phyloP scores from a whole-genome alignment of 2,113 vertebrate genomes.

The Addax nasomaculatus region DNA sequence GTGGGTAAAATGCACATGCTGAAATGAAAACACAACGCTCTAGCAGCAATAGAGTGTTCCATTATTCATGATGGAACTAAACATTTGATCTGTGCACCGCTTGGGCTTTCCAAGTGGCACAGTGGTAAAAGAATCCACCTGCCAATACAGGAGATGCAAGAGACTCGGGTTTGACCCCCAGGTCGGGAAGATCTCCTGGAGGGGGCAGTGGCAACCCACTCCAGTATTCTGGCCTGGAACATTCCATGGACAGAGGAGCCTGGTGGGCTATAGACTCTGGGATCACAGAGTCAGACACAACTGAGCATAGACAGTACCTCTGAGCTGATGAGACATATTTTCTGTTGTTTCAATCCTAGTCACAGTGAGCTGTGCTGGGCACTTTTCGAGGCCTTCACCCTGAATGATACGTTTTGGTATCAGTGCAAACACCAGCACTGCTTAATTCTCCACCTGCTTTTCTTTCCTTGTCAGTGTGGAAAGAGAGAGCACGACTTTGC shows the following conservation, averaged over 20 bases:
- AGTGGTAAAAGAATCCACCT: background rate
- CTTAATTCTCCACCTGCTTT: background rate
- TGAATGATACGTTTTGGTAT: background rate
- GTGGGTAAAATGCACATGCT: background rate
- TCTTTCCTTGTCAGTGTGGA: background rate
- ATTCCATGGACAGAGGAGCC: background rate
- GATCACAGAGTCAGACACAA: background rate
- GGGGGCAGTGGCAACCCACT: background rate
- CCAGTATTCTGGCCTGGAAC: background rate
- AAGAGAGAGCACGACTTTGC: background rate
- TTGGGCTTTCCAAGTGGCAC: background rate
- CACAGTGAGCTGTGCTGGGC: background rate
- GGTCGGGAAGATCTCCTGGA: background rate
- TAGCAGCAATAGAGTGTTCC: background rate
- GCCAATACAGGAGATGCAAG: background rate
- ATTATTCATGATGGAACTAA: background rate
- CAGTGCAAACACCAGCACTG: too few relatives aligned
- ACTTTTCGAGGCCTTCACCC: background rate
- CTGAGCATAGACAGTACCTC: background rate
- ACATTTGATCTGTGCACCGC: too few relatives aligned
- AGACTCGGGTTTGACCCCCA: background rate
- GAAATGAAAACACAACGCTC: background rate
- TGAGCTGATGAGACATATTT: rapidly evolving
- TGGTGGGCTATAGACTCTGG: background rate
- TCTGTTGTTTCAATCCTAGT: background rate